Evolutionary conservation across 2,888 invertebrate genomes (phyloP).

Genomic region (Tipula lateralis): DNA sequence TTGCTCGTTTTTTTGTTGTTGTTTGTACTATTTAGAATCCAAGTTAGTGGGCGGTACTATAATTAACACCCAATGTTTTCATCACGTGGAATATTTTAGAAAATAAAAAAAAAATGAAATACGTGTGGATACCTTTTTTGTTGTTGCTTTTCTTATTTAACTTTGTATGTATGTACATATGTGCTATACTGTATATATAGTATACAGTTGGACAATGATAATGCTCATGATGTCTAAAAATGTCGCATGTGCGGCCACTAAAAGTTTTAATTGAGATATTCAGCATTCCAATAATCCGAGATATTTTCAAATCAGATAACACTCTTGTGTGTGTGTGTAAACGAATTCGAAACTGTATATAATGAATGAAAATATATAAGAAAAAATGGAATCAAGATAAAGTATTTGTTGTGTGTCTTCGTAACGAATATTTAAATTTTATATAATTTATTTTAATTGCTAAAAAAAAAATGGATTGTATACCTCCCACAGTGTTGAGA

Average conservation of each 20-base stretch:
- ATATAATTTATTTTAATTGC: slow-evolving; percentile 4
- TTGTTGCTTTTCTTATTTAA: background rate
- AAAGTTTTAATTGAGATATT: no score
- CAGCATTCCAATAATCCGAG: no score
- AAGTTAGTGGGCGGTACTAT: background rate
- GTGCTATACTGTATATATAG: no score
- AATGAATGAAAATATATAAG: background rate
- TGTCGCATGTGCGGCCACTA: no score
- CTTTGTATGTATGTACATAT: background rate
- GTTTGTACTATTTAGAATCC: background rate
- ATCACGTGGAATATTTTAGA: background rate
- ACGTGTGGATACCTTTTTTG: background rate
- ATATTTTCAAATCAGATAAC: no score
- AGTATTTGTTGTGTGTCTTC: background rate
- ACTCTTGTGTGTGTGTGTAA: no score
- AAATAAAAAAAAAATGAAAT: background rate
- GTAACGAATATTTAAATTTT: background rate
- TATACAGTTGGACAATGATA: background rate
- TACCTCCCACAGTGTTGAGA: background rate
- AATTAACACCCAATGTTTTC: background rate
- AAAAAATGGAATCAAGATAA: background rate
- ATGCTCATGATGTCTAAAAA: no score
- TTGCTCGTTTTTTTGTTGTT: background rate
- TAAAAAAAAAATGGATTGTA: background rate
- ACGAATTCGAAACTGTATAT: background rate